These are phyloP conservation scores for Limnothrissa miodon DNA, from an alignment of 2,113 vertebrate genomes.

Conservation along the genomic window DNA sequence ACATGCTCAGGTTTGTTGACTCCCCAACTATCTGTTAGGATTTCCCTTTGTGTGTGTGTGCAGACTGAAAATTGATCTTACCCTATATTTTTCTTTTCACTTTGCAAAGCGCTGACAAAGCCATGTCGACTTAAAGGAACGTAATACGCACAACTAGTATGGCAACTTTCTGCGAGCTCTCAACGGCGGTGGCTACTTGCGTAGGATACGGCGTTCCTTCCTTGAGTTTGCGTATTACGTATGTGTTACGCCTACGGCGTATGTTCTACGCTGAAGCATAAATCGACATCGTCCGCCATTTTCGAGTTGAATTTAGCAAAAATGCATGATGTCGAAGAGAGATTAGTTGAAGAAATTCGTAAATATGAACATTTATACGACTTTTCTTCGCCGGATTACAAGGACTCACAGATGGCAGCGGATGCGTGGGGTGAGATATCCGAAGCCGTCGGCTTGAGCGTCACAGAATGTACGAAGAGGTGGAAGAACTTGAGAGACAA, in stretches of 20 bases:
- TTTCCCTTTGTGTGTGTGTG: no score
- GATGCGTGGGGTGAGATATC: not conserved
- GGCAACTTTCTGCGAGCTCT: not conserved
- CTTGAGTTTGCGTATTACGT: not conserved
- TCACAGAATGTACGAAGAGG: not conserved
- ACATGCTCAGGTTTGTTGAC: no score
- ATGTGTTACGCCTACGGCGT: not conserved
- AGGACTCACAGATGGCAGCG: not conserved
- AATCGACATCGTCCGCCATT: not conserved
- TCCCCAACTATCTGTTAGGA: no score
- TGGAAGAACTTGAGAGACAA: not conserved
- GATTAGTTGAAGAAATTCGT: not conserved
- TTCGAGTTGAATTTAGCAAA: not conserved
- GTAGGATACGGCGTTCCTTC: not conserved
- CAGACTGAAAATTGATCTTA: no score
- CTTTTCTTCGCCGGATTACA: not conserved
- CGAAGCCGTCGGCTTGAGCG: not conserved
- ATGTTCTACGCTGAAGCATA: not conserved
- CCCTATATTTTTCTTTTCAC: no score
- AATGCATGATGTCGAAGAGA: not conserved
- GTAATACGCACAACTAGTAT: no score
- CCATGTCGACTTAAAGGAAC: no score
- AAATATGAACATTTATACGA: not conserved
- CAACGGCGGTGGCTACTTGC: not conserved
- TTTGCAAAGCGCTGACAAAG: no score